Evolutionary conservation across 2,888 invertebrate genomes (phyloP).

Genomic region (Ectobius pallidus): DNA sequence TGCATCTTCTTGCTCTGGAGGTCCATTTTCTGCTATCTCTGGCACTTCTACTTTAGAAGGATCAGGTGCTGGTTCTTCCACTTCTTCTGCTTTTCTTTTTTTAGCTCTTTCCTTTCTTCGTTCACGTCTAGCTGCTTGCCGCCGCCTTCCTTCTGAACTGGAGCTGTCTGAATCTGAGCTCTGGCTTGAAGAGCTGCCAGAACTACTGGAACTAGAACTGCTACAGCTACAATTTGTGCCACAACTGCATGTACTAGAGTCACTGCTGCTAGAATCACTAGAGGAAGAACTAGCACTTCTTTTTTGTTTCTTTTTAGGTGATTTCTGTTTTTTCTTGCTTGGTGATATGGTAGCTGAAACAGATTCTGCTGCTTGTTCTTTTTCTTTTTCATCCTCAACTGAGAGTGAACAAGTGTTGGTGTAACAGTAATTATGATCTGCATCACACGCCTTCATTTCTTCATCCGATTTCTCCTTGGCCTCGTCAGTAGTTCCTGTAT

Average conservation of each 20-base stretch:
- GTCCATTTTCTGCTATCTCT: slow-evolving; percentile 2
- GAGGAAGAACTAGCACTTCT: slow-evolving; percentile 64
- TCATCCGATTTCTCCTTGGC: slow-evolving; percentile 52
- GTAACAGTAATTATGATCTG: slow-evolving; percentile 56
- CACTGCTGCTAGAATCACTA: slow-evolving; percentile 77
- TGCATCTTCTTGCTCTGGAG: slow-evolving; percentile 39
- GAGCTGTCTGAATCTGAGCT: slow-evolving; percentile 66
- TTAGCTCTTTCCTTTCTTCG: slow-evolving; percentile 52
- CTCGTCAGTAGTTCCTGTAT: slow-evolving; percentile 39
- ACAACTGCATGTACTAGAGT: slow-evolving; percentile 78
- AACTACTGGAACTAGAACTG: slow-evolving; percentile 72
- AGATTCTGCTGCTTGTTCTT: background rate
- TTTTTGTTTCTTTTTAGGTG: slow-evolving; percentile 56
- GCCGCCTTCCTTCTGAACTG: slow-evolving; percentile 62
- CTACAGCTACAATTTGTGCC: slow-evolving; percentile 85
- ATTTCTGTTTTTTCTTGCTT: slow-evolving; percentile 60
- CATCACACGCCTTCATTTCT: slow-evolving; percentile 46
- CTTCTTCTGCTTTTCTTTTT: slow-evolving; percentile 54
- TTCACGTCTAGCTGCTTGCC: slow-evolving; percentile 54
- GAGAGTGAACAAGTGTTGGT: slow-evolving; percentile 39
- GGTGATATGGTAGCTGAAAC: slow-evolving; percentile 48
- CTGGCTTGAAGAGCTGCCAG: slow-evolving; percentile 60
- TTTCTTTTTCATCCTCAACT: slow-evolving; percentile 23
- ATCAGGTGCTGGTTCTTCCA: slow-evolving; percentile 49
- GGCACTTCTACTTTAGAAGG: slow-evolving; percentile 29